A percentile compares a stretch with the other conserved stretches of the same genome.
These are phyloP conservation scores for Neodiprion virginianus DNA, from an alignment of 1,140 invertebrate species.

Conservation along the genomic window DNA sequence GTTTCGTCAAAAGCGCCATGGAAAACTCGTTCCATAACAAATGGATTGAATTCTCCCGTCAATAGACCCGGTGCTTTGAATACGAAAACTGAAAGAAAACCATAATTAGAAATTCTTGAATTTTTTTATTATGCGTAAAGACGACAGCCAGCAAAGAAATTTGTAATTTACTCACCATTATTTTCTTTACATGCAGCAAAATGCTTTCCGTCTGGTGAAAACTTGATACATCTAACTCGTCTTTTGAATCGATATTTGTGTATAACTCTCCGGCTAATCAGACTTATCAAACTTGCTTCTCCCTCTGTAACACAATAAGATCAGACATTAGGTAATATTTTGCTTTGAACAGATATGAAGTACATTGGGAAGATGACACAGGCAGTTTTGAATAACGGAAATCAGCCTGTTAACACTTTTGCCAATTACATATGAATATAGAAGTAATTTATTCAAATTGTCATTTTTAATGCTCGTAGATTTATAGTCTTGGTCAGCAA, in stretches of 20 bases:
- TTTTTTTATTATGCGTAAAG: constrained; percentile 19
- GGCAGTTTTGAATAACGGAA: no score
- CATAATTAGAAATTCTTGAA: constrained; percentile 23
- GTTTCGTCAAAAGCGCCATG: constrained; percentile 81
- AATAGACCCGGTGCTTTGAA: constrained; percentile 84
- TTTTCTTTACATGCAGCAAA: constrained; percentile 90
- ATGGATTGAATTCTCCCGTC: constrained; percentile 86
- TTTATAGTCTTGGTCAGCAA: no score
- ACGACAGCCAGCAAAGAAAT: constrained; percentile 10
- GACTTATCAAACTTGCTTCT: constrained; percentile 86
- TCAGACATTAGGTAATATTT: neutral
- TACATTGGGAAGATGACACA: no score
- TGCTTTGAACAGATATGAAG: neutral
- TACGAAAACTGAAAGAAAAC: constrained; percentile 74
- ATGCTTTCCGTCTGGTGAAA: constrained; percentile 93
- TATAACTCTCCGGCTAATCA: constrained; percentile 83
- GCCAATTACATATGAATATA: no score
- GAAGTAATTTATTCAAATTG: no score
- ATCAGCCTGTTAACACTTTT: no score
- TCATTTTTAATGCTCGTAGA: no score
- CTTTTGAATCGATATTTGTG: constrained; percentile 86
- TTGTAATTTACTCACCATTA: constrained; percentile 65
- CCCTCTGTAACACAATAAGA: constrained; percentile 71
- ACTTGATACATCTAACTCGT: constrained; percentile 78
- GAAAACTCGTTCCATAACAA: constrained; percentile 84